Base-by-base conservation (phyloP, 1,140 invertebrate genomes). In the Pseudoatta argentina region DNA sequence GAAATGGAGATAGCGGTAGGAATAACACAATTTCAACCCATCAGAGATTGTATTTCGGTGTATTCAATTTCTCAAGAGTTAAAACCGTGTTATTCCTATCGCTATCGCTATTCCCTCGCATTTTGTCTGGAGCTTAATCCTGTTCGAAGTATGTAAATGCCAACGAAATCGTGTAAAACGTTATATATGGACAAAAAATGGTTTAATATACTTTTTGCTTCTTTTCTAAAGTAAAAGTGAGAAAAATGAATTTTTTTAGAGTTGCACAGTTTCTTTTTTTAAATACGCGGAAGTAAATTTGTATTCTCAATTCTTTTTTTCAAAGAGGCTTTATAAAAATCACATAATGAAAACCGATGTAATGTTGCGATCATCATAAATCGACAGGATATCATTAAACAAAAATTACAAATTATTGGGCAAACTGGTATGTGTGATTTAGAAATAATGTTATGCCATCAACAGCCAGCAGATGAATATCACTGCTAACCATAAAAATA, bases 401-500 rank as follows among this genome's bases (percentile, higher is more conserved):
- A 57, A 53, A 24, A 76, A 83, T 86, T 91, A 87, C 48, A 83
- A 73, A 44, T 89, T 88, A 75, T n/a, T 39, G 57, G 66, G 66
- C 64, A 78, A n/a, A 86, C 21, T 48, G 67, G 30, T 44, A 39
- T 66, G 51, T 61, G 44, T 44, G 55, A 75, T 82, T 89, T 81
- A 89, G 63, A 73, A 93, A 90, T 44, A 89, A 78, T 90, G 93
- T 97, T 97, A 99, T 90, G 98, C 98, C 93, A 99, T 96, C 51
- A 99, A 95, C 73, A 99, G 96, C 98, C 98, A 99, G 86, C 97
- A 95, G 89, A 99, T 97, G 94, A 99, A 99, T 76, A 99, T 92
- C 71, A 99, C 95, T 55, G 98, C 98, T 85, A 99, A 96, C 97
- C 97, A 99, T 30, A 99, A 95, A 95, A 99, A 99, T 89, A 99